phyloP scores from a whole-genome alignment of 2,888 invertebrate genomes.

The Drosophila lutescens region DNA sequence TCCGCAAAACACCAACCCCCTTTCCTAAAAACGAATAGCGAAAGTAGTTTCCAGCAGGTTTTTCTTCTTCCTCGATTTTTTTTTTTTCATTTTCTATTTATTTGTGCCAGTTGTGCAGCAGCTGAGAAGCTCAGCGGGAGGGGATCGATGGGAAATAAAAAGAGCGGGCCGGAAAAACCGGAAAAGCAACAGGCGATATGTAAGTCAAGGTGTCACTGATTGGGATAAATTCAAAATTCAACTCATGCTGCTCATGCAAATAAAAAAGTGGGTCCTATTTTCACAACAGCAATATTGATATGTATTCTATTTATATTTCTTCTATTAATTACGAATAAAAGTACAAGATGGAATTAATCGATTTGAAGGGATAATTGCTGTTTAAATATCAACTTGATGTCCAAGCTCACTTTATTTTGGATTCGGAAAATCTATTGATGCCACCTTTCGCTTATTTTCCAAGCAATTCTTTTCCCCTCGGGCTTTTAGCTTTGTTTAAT shows the following conservation, averaged over 20 bases:
- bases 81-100: conserved; percentile 23
- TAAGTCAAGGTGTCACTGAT: conserved; percentile 45
- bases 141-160: conserved; percentile 16
- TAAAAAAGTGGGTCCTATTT: too few species aligned
- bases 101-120: conserved; percentile 75
- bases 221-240: conserved; percentile 10
- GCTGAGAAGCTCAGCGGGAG: conserved; percentile 21
- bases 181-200: conserved; percentile 45
- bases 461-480: conserved; percentile 9
- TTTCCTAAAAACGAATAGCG: conserved; percentile 56
- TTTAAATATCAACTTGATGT: background rate
- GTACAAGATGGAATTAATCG: background rate
- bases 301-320: background rate
- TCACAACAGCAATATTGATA: background rate
- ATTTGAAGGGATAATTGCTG: background rate
- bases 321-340: background rate
- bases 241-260: too few species aligned
- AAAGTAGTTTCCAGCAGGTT: conserved; percentile 75
- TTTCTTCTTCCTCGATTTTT: conserved; percentile 41
- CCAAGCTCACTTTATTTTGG: conserved; percentile 8
- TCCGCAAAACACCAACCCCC: conserved; percentile 11
- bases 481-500: conserved; percentile 56
- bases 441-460: conserved; percentile 35
- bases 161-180: conserved; percentile 27
- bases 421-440: conserved; percentile 15